Base-by-base conservation (phyloP, 2,888 invertebrate genomes). In the Thalpophila matura region DNA sequence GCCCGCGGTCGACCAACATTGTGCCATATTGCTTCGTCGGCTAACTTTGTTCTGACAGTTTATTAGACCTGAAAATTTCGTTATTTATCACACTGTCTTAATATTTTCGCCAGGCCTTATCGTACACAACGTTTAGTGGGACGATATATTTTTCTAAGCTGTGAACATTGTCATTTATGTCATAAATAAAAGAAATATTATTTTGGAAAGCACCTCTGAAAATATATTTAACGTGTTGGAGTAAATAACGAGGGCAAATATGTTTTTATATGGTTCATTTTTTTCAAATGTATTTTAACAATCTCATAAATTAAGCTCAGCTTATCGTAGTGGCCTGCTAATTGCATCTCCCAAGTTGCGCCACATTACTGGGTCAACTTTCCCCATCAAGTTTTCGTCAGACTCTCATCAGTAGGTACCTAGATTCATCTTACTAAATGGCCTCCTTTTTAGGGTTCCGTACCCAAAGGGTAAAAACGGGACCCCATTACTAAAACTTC, bases 11-110 rank as follows among this genome's bases (percentile, higher is more conserved):
- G 38, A 22, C 51, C 31, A 57, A 42, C 50, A 43, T 27, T 27
- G 66, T 27, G 12, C 66, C 22, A 73, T 59, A 66, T 69, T 59
- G 47, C 49, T 54, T 18, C 33, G 14, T 26, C 43, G 35, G 50
- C 50, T 35, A 31, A 69, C 46, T 57, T 68, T 66, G 58, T 66
- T 37, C 31, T 47, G 58, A 66, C 68, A 57, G 40, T 65, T 65
- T 72, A 68, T 72, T 68, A 66, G 47, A 73, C 51, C 68, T 53
- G 42, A 53, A 66, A 58, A 66, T 58, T 67, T 69, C n/a, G 67
- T 66, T 58, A 73, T 69, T 69, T 69, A 69, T 69, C 37, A 40
- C 47, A 53, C 24, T 53, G 51, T 58, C 67, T 64, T 69, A 57
- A 65, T 73, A 73, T 69, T 58, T 69, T 73, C 58, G 20, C 51